Evolutionary conservation across 2,113 vertebrate genomes (phyloP).

Genomic region (Poeciliopsis turrubarensis): DNA sequence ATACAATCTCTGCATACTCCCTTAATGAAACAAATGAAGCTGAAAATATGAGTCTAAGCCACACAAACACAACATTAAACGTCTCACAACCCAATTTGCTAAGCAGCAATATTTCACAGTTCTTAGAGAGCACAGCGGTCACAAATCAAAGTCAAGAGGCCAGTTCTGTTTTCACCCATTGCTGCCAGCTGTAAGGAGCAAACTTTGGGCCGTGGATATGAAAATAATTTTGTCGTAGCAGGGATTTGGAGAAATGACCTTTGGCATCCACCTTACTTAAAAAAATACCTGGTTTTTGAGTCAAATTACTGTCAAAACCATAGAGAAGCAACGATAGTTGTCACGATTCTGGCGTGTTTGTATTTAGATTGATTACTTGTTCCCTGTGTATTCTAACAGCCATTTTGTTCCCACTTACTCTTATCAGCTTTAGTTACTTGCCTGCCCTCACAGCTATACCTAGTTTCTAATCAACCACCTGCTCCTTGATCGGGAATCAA

Average conservation of each 20-base stretch:
- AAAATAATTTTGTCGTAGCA: constrained; percentile 59
- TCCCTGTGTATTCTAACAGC: no score
- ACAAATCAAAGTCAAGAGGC: constrained; percentile 53
- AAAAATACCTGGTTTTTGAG: constrained; percentile 54
- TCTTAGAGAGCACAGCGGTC: constrained; percentile 24
- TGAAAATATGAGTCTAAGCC: constrained; percentile 11
- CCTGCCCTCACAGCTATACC: no score
- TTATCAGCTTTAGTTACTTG: no score
- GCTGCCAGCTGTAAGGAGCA: constrained; percentile 47
- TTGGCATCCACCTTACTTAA: constrained; percentile 65
- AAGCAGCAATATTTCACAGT: constrained; percentile 23
- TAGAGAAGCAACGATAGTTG: not conserved
- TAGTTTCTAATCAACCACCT: no score
- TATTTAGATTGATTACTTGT: no score
- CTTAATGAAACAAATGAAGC: constrained; percentile 39
- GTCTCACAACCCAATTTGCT: constrained; percentile 42
- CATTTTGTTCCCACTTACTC: no score
- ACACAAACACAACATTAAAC: constrained; percentile 35
- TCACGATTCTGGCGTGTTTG: no score
- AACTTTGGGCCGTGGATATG: constrained; percentile 44
- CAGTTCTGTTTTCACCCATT: constrained; percentile 48
- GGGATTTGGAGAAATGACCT: constrained; percentile 58
- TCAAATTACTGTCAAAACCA: constrained; percentile 55
- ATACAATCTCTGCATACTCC: not conserved
- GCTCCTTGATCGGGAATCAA: no score